Evolutionary conservation across 2,888 invertebrate species (phyloP), one percentile per base, ranked within the genome.

Genomic region (Sphinx pinastri): DNA sequence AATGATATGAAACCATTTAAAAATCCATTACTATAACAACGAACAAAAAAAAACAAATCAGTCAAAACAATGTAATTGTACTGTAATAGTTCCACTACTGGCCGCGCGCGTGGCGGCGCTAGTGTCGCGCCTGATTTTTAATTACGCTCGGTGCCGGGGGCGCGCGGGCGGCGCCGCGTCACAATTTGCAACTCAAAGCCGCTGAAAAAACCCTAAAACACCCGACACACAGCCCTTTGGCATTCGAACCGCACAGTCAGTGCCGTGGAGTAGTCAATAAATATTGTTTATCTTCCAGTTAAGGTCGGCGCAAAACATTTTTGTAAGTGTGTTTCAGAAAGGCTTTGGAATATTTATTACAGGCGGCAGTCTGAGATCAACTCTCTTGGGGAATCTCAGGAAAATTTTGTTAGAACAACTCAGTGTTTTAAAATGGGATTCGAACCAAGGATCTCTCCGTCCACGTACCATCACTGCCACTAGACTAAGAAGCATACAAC

Each of bases 101-200:
- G 70, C 76, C 89, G 74, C 84, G n/a, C 68, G 76, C 89, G 74
- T 84, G n/a, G 69, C 38, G 67, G 86, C 88, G 87, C 85, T 83
- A 74, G 70, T 57, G 67, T 76, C 79, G 76, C 75, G 70, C 77
- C 85, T 82, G 85, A 86, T 90, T 92, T 92, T 91, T 92, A 93
- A 91, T 92, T 91, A 91, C 77, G 72, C 76, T 72, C 71, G 73
- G 75, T 73, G 76, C 79, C 80, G 83, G 77, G 75, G 75, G 76
- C 74, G 77, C 70, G 74, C 68, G 72, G 75, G 71, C 76, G 77
- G 79, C 84, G 82, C 85, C 19, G 82, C 83, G 79, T 80, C 81
- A 86, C 87, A 89, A 93, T 93, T 93, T 93, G 92, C 93, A 93
- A 92, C 88, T 92, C 93, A 93, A 93, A 93, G 91, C 91, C 89